Evolutionary conservation across 2,113 vertebrate genomes (phyloP), one percentile per base, ranked within the genome.

Genomic region (Heterotilapia buettikoferi): DNA sequence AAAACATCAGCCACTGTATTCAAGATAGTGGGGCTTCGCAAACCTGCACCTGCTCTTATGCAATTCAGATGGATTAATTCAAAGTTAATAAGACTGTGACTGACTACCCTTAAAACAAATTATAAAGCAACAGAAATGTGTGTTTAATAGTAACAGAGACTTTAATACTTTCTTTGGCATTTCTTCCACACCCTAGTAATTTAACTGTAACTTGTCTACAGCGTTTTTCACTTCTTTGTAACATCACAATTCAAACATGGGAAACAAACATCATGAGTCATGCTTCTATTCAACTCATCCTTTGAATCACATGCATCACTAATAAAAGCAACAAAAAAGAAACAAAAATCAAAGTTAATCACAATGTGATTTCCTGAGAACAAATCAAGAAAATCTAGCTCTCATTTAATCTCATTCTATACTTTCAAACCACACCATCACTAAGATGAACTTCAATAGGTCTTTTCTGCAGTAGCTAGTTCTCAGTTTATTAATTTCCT

Each of bases 1-100:
- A 66, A 66, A 66, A 63, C 29, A 63, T 63, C 29, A 66, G 61
- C 61, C 61, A 36, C 31, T 38, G 31, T 38, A 66, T 38, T 66
- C 31, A 38, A 36, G 61, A 36, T 3, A 31, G 61, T 66, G 31
- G 1, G 31, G 4, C 31, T 36, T 12, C 0, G 31, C 33, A 66
- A 66, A 38, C 10, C 61, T 66, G 33, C 61, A n/a, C 61, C 61
- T 66, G 61, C 33, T 13, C 33, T n/a, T 38, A 38, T 38, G 61
- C 61, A 66, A 66, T 66, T 73, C 0, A 43, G 36, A 71, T 71
- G 12, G 36, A 71, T 43, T 71, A 2, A 21, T 24, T 43, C 38
- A 21, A 43, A 43, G n/a, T 1, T 10, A 18, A 45, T 18, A 43
- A 73, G 68, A 45, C 14, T 66, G 10, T 66, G 61, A n/a, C 33